Evolutionary conservation across 1,140 invertebrate species (phyloP).

Genomic region (Yoshiicerus persimilis): DNA sequence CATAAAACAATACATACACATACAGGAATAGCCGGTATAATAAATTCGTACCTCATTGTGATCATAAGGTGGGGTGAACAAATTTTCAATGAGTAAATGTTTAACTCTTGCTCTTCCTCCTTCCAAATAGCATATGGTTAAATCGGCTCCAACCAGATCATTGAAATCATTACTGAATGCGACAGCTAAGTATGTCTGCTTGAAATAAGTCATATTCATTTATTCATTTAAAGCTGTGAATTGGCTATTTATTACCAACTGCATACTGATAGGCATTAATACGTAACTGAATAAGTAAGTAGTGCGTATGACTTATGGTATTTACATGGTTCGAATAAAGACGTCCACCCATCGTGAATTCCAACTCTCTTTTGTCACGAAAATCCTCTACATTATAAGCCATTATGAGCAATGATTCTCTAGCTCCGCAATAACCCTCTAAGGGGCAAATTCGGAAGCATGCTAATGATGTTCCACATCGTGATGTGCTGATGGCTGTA

Average conservation of each 20-base stretch:
- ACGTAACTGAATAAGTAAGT: too few species aligned
- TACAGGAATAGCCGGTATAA: too few species aligned
- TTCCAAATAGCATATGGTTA: slow-evolving; percentile 44
- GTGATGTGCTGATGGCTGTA: slow-evolving; percentile 45
- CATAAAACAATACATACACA: too few species aligned
- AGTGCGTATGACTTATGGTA: too few species aligned
- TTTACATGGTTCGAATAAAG: slow-evolving; percentile 38
- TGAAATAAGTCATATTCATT: neutral
- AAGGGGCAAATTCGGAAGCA: slow-evolving; percentile 46
- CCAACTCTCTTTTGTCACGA: slow-evolving; percentile 32
- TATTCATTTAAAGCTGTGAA: neutral
- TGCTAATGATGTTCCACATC: slow-evolving; percentile 39
- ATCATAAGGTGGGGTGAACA: slow-evolving; percentile 5
- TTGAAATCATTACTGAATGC: slow-evolving; percentile 44
- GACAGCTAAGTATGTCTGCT: slow-evolving; percentile 44
- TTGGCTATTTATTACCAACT: neutral
- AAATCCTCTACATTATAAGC: slow-evolving; percentile 36
- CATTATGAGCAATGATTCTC: slow-evolving; percentile 36
- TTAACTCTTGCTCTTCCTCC: slow-evolving; percentile 40
- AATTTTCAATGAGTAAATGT: slow-evolving; percentile 42
- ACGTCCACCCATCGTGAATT: slow-evolving; percentile 46
- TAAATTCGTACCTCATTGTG: slow-evolving; percentile 41
- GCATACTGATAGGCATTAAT: neutral
- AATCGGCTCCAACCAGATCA: slow-evolving; percentile 38
- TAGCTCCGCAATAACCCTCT: slow-evolving; percentile 27